Evolutionary conservation across 35 echinoderm and acorn worm species (phyloP), one percentile per base, ranked within the genome.

Genomic region (Patiria miniata): DNA sequence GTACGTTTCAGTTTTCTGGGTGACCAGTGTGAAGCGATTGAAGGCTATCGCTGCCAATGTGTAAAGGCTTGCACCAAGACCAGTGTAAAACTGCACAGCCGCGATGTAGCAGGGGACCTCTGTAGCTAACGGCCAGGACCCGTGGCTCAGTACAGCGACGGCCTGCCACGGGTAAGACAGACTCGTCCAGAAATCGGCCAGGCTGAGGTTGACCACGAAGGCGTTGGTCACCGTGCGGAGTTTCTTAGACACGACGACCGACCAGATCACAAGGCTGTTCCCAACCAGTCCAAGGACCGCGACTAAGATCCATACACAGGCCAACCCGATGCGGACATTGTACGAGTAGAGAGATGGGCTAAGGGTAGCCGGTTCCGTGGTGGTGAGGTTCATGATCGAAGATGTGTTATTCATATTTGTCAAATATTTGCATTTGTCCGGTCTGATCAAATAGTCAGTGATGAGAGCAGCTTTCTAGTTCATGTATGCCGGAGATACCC

Each of bases 201-300:
- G 82, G 1, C 91, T 91, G 17, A 97, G 91, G 76, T 97, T 97
- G 87, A 97, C 95, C 15, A 97, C 91, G 79, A 97, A 97, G 17
- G 92, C 79, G 59, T 98, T 98, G 0, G 96, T 94, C 6, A 83
- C 92, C 22, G 87, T 94, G 5, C 89, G 92, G 17, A 98, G 79
- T 58, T 90, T 87, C 77, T 79, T 83, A 10, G 92, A 94, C 19
- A 92, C 18, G 16, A 94, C 37, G 12, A 98, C 96, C 0, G 96
- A 88, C 4, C 82, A 21, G 15, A 98, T 89, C 2, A 98, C 96
- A 3, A 98, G 79, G 21, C 36, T 85, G 83, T 94, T 98, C 19
- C 96, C 96, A 15, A 84, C 57, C 14, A 91, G 90, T 15, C 96
- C 96, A 39, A 83, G 23, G 23, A 98, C 6, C 51, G 85, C 85